These are phyloP conservation scores for Sebastes minor DNA, from an alignment of 2,797 vertebrate species.

Conservation along the genomic window DNA sequence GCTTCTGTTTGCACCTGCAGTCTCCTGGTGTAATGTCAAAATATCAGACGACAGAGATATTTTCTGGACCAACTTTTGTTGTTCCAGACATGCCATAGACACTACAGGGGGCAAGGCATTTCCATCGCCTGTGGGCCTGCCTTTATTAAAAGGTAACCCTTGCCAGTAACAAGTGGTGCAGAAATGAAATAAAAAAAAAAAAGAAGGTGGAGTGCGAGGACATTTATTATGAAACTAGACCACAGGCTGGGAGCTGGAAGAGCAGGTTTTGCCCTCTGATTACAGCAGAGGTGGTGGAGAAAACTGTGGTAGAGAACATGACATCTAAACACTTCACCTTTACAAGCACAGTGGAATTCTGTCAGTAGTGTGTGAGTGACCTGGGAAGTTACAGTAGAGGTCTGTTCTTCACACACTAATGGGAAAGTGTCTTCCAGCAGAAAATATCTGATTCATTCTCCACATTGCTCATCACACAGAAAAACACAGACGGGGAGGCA, in stretches of 20 bases:
- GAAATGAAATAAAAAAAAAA: neutral
- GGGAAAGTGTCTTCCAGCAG: constrained; percentile 15
- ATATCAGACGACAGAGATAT: neutral
- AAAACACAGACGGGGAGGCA: neutral
- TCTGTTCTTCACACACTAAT: constrained; percentile 43
- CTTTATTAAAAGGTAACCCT: constrained; percentile 50
- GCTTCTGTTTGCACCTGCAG: constrained; percentile 37
- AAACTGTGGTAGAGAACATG: neutral
- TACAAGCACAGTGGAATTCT: constrained; percentile 44
- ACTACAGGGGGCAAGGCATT: constrained; percentile 49
- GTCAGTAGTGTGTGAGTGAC: constrained; percentile 41
- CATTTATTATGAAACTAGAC: constrained; percentile 10
- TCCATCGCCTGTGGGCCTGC: constrained; percentile 46
- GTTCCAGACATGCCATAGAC: constrained; percentile 55
- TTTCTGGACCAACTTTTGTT: constrained; percentile 10
- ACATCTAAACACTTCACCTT: neutral
- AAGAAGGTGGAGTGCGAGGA: neutral
- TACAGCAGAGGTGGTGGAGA: neutral
- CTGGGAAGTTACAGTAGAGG: constrained; percentile 23
- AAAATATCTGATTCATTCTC: neutral
- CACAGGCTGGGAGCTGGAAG: neutral
- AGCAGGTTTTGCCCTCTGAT: constrained; percentile 14
- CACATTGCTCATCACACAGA: neutral
- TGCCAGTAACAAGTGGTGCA: constrained; percentile 4
- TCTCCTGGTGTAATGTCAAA: constrained; percentile 11